Conservation (phyloP, 2,888 invertebrate genomes). For the Luperina nickerlii region DNA sequence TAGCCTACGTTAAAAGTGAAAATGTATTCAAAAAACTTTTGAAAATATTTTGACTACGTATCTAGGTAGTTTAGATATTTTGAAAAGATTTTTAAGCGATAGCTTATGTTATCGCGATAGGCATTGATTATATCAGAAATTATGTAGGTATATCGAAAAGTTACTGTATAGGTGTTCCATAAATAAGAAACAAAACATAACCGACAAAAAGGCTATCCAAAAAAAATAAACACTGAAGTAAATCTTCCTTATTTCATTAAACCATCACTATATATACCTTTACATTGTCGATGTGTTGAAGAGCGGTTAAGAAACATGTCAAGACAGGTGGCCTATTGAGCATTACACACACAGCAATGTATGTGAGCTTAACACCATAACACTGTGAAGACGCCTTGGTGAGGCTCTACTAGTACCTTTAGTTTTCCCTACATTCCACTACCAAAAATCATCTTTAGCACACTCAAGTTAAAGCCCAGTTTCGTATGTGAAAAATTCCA, state of each 20-base stretch:
- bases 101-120: background rate
- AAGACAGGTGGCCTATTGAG: constrained; percentile 70
- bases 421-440: constrained; percentile 54
- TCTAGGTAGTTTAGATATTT: background rate
- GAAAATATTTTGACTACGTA: too few species aligned
- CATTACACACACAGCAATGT: constrained; percentile 59
- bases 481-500: constrained; percentile 46
- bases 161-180: background rate
- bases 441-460: constrained; percentile 52
- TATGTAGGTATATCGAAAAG: background rate
- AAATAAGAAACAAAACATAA: background rate
- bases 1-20: background rate
- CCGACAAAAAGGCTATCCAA: background rate
- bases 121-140: background rate
- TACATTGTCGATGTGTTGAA: constrained; percentile 40
- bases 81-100: background rate
- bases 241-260: constrained; percentile 28
- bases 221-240: constrained; percentile 5
- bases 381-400: constrained; percentile 64
- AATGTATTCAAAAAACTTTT: background rate
- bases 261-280: constrained; percentile 17
- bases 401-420: constrained; percentile 59
- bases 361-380: constrained; percentile 60
- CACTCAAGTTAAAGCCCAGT: constrained; percentile 51
- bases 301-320: constrained; percentile 55